Evolutionary conservation across 2,888 invertebrate genomes (phyloP).

Genomic region (Pycnomerus fuliginosus): DNA sequence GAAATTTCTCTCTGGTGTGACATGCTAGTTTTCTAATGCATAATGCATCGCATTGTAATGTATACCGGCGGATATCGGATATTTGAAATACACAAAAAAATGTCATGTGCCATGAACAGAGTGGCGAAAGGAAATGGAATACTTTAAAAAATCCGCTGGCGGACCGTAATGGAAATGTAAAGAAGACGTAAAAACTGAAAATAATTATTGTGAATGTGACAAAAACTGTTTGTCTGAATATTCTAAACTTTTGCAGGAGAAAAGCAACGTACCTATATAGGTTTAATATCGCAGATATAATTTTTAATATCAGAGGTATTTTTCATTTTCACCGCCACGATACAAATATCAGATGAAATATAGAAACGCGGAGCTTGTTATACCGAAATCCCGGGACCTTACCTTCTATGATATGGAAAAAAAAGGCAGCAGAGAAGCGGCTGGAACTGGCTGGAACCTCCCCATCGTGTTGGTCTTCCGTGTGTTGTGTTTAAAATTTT

Average conservation of each 20-base stretch:
- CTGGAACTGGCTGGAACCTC: no score
- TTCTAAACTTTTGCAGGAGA: constrained; percentile 1
- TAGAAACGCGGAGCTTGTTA: neutral
- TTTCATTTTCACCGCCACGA: constrained; percentile 18
- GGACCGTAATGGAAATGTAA: constrained; percentile 29
- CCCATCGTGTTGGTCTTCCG: no score
- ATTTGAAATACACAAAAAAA: constrained; percentile 34
- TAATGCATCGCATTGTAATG: constrained; percentile 34
- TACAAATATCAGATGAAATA: constrained; percentile 18
- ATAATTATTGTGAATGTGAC: no score
- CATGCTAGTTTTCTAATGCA: constrained; percentile 31
- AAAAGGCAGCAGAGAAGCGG: no score
- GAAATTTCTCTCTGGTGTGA: constrained; percentile 5
- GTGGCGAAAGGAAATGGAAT: constrained; percentile 34
- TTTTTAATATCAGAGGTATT: constrained; percentile 21
- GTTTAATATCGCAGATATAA: constrained; percentile 21
- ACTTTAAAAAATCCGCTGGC: constrained; percentile 36
- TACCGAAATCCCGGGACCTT: no score
- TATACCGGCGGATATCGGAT: constrained; percentile 30
- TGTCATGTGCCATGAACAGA: constrained; percentile 33
- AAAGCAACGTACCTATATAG: constrained; percentile 20
- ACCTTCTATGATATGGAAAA: no score
- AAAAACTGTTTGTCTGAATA: no score
- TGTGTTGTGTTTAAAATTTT: no score
- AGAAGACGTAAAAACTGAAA: no score